Percentiles rank a stretch among this genome's conserved stretches.
Conservation (phyloP, 2,113 vertebrate species). For the Muntiacus muntjak region DNA sequence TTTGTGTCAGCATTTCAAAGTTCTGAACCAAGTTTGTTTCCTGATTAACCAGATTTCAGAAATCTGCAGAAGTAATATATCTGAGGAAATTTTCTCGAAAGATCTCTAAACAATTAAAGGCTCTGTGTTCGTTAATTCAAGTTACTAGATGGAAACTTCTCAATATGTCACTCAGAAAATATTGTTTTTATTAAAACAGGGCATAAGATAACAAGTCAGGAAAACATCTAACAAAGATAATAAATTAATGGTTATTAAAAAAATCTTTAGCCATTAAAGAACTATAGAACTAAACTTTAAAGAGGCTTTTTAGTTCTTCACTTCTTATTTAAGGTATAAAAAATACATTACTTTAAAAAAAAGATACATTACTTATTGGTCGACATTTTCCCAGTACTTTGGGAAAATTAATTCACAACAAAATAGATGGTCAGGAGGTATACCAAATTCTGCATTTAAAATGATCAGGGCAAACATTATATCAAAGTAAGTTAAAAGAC, state of each 20-base stretch:
- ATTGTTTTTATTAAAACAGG: conserved; percentile 43
- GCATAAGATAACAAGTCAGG: conserved; percentile 20
- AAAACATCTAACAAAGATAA: conserved; percentile 54
- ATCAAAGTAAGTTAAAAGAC: conserved; percentile 26
- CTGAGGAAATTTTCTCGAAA: not conserved
- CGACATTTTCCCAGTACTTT: conserved; percentile 10
- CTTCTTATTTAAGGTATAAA: not conserved
- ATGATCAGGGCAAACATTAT: not conserved
- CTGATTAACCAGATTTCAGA: conserved; percentile 23
- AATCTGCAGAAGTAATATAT: conserved; percentile 38
- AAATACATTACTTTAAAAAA: not conserved
- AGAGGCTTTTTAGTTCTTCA: conserved; percentile 62
- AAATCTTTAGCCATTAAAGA: not conserved
- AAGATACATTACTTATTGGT: not conserved
- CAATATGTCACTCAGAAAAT: not conserved
- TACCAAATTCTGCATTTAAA: conserved; percentile 31
- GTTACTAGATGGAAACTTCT: conserved; percentile 21
- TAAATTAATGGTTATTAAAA: conserved; percentile 28
- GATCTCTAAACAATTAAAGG: conserved; percentile 4
- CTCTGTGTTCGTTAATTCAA: conserved; percentile 12
- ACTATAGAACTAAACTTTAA: conserved; percentile 47
- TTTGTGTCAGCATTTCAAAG: conserved; percentile 24
- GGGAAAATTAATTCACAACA: conserved; percentile 11
- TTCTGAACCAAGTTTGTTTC: conserved; percentile 29
- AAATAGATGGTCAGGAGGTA: conserved; percentile 16